Conservation (phyloP, 37 sponge, comb jelly and placozoan genomes). For the Oscarella lobularis region DNA sequence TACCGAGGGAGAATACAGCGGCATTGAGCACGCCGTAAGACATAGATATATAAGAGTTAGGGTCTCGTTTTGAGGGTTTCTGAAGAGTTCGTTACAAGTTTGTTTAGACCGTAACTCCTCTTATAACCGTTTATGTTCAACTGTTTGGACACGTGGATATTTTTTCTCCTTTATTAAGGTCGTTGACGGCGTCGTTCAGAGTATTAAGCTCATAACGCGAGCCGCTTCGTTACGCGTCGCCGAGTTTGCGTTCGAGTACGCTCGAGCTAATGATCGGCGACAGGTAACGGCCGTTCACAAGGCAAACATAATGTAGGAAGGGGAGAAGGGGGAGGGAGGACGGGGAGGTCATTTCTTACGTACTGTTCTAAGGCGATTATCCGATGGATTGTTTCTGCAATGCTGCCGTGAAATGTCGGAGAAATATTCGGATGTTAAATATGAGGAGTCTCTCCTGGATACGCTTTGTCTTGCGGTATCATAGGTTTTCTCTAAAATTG, state of each 20-base stretch:
- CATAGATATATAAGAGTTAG: background rate
- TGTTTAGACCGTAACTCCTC: background rate
- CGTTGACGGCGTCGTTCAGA: conserved; percentile 95
- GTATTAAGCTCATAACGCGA: conserved; percentile 93
- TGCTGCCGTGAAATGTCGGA: conserved; percentile 79
- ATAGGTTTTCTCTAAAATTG: conserved; percentile 1
- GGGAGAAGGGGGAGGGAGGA: background rate
- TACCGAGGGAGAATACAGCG: conserved; percentile 97
- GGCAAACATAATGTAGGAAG: conserved; percentile 84
- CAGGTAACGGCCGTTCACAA: conserved; percentile 93
- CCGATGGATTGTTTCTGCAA: conserved; percentile 89
- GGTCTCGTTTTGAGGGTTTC: too few species aligned
- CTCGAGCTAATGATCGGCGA: conserved; percentile 45
- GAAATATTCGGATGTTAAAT: conserved; percentile 61
- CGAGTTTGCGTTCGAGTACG: conserved; percentile 97
- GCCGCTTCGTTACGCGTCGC: conserved; percentile 86
- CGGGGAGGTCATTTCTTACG: background rate
- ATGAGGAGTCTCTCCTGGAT: conserved; percentile 75
- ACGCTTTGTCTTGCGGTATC: conserved; percentile 30
- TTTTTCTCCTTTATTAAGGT: conserved; percentile 69
- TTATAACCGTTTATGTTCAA: background rate
- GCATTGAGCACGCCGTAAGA: conserved; percentile 93
- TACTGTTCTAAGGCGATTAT: conserved; percentile 19
- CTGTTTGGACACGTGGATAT: background rate
- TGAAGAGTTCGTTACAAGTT: too few species aligned